These are phyloP conservation scores for Etheostoma nigrum DNA, from an alignment of 2,797 vertebrate species.

Conservation along the genomic window DNA sequence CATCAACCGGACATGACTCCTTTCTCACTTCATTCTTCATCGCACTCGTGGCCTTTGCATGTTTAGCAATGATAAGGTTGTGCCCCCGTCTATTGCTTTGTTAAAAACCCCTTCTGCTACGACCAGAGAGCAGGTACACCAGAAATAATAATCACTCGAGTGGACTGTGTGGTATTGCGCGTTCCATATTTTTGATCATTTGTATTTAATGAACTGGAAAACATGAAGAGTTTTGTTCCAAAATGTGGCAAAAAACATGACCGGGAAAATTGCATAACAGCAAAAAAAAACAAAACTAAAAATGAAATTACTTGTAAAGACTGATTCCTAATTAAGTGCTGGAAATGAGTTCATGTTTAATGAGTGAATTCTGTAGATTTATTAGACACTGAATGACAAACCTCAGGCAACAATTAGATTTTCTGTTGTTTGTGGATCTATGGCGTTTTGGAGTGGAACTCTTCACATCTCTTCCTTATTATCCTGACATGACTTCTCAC, in stretches of 20 bases:
- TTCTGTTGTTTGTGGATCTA: slow-evolving; percentile 58
- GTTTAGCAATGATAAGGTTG: slow-evolving; percentile 47
- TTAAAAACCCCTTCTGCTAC: slow-evolving; percentile 30
- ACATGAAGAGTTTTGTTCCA: slow-evolving; percentile 58
- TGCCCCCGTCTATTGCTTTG: slow-evolving; percentile 34
- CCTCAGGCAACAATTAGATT: slow-evolving; percentile 75
- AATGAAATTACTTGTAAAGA: slow-evolving; percentile 40
- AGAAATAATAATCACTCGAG: slow-evolving; percentile 43
- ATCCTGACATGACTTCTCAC: slow-evolving; percentile 60
- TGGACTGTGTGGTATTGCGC: slow-evolving; percentile 42
- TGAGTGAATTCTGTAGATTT: slow-evolving; percentile 51
- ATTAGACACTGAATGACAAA: slow-evolving; percentile 58
- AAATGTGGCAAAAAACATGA: slow-evolving; percentile 37
- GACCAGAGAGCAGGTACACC: slow-evolving; percentile 38
- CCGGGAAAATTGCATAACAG: slow-evolving; percentile 14
- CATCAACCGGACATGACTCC: slow-evolving; percentile 33
- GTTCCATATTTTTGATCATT: slow-evolving; percentile 47
- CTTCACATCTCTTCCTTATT: slow-evolving; percentile 62
- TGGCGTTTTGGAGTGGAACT: slow-evolving; percentile 58
- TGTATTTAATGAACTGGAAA: slow-evolving; percentile 46
- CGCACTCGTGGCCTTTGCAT: slow-evolving; percentile 63
- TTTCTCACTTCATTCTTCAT: slow-evolving; percentile 16
- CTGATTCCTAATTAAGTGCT: slow-evolving; percentile 40
- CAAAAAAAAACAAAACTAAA: slow-evolving; percentile 5
- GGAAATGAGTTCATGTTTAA: slow-evolving; percentile 39